A percentile compares a stretch with the other conserved stretches of the same genome.
These are phyloP conservation scores for Parnassius mnemosyne DNA, from an alignment of 2,888 invertebrate genomes.

Conservation along the genomic window DNA sequence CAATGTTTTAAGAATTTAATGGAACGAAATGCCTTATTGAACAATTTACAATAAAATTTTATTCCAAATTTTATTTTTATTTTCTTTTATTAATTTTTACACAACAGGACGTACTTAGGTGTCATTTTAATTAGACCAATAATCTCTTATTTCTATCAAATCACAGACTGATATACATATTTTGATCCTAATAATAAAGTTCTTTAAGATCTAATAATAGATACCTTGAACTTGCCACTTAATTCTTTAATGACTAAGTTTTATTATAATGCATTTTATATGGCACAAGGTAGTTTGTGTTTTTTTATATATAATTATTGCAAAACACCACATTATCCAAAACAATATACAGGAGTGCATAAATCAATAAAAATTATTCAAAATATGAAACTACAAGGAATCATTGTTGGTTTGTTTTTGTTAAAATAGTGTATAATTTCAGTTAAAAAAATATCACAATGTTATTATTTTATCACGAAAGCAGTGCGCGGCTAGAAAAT, in stretches of 20 bases:
- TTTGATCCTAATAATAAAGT: slow-evolving; percentile 45
- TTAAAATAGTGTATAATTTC: no score
- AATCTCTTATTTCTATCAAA: slow-evolving; percentile 51
- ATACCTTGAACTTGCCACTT: slow-evolving; percentile 42
- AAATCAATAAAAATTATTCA: no score
- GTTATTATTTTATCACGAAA: not conserved
- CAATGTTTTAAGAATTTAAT: not conserved
- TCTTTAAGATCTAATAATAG: slow-evolving; percentile 41
- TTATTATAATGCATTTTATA: slow-evolving; percentile 26
- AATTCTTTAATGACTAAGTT: slow-evolving; percentile 1
- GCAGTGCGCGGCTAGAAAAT: not conserved
- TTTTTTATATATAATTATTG: not conserved
- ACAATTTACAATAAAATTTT: slow-evolving; percentile 6
- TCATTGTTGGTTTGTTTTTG: no score
- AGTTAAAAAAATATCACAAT: no score
- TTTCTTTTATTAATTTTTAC: slow-evolving; percentile 5
- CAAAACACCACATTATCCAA: not conserved
- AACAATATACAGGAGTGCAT: no score
- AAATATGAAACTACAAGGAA: no score
- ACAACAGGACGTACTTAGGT: not conserved
- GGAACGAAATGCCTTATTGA: slow-evolving; percentile 3
- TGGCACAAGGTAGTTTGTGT: slow-evolving; percentile 7
- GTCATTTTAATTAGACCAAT: slow-evolving; percentile 13
- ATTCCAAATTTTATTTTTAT: slow-evolving; percentile 11
- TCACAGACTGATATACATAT: slow-evolving; percentile 52